Conservation (phyloP, 2,888 invertebrate species). For the Venustoraphidia nigricollis region DNA sequence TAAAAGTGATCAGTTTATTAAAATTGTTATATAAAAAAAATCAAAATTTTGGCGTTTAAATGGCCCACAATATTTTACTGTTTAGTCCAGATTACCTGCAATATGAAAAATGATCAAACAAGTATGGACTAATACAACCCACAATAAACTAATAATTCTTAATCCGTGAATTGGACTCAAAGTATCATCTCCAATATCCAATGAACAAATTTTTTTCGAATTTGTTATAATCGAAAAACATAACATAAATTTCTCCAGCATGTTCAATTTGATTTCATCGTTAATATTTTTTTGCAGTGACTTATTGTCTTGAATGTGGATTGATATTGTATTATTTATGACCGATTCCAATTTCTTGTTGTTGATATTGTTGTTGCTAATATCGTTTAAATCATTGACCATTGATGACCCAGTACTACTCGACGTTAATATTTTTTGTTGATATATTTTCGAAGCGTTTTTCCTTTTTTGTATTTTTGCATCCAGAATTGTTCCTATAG, state of each 20-base stretch:
- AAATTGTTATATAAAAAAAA: no score
- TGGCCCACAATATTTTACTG: neutral
- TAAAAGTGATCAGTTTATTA: constrained; percentile 20
- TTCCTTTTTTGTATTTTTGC: neutral
- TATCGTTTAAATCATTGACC: no score
- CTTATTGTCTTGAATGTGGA: no score
- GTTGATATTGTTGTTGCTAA: no score
- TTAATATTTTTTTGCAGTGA: no score
- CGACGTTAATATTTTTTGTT: no score
- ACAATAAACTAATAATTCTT: constrained; percentile 48
- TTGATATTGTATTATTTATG: no score
- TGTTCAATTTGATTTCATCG: no score
- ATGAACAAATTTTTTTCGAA: constrained; percentile 4
- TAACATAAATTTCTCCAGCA: neutral
- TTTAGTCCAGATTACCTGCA: constrained; percentile 15
- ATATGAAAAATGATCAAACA: constrained; percentile 12
- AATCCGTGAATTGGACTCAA: constrained; percentile 41
- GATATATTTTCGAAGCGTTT: neutral
- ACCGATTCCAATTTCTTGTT: no score
- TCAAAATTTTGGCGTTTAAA: neutral
- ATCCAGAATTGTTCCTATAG: constrained; percentile 6
- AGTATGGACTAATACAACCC: constrained; percentile 42
- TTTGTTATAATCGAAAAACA: constrained; percentile 6
- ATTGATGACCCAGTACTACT: no score
- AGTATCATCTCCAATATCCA: constrained; percentile 8